phyloP scores from a whole-genome alignment of 2,113 vertebrate genomes.

The Physeter macrocephalus region DNA sequence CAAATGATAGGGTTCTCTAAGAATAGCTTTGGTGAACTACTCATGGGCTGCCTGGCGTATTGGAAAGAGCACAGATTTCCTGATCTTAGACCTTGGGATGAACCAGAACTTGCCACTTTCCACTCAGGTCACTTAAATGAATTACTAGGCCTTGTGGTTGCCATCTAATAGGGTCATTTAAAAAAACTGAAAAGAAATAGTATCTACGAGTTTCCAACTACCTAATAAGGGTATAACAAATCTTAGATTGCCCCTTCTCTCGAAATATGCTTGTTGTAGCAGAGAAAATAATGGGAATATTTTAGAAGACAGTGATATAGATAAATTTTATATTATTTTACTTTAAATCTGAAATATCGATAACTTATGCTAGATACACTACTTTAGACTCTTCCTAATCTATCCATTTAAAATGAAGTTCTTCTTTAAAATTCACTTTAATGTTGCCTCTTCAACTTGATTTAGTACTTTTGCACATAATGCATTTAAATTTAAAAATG shows the following conservation, averaged over 20 bases:
- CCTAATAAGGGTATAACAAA: neutral
- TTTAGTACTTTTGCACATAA: neutral
- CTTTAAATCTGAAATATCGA: neutral
- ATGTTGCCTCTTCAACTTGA: neutral
- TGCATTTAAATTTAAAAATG: neutral
- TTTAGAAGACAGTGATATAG: neutral
- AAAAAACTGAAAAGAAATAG: neutral
- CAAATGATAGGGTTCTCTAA: neutral
- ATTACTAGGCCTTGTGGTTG: neutral
- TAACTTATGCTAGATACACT: neutral
- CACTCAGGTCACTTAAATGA: neutral
- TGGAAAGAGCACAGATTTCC: neutral
- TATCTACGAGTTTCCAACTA: neutral
- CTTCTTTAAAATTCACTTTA: neutral
- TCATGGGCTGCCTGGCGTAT: neutral
- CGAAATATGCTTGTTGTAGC: neutral
- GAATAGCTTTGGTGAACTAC: neutral
- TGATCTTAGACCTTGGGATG: neutral
- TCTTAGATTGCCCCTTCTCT: neutral
- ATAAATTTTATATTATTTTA: neutral
- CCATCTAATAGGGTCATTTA: neutral
- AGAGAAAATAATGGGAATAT: neutral
- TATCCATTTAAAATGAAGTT: neutral
- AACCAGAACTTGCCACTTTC: neutral
- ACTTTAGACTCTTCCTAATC: neutral